Evolutionary conservation across 2,888 invertebrate species (phyloP), one percentile per base, ranked within the genome.

Genomic region (Corbicula japonica): DNA sequence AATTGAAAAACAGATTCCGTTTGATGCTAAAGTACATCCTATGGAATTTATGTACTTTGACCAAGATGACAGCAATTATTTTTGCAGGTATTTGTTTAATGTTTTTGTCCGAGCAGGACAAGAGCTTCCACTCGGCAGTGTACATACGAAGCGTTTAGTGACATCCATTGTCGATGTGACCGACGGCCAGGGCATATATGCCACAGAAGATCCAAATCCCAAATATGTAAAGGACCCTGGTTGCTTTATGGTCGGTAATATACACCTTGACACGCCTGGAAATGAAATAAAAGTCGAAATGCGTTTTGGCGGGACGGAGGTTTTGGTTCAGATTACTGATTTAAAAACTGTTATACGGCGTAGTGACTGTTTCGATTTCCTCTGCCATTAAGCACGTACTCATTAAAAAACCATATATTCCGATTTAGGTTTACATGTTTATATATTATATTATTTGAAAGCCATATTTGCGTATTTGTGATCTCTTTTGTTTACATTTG

Each of bases 1-100:
- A 23, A 46, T 60, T 21, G 48, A 56, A 48, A 34, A 30, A 12
- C 50, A 26, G 15, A 61, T 23, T 4, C 23, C 12, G 5, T 79
- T 75, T 65, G 66, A 69, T 54, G 30, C 23, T 8, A 50, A 28
- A 21, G 62, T 41, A 46, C 76, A 80, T 23, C 38, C 44, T n/a
- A 28, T 28, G 23, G 60, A 46, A 21, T 66, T 66, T 21, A 69
- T 46, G 38, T 38, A 34, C 30, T 32, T 44, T 28, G 34, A 35
- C 34, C 28, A 56, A 12, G 63, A 58, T 28, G 54, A 72, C 3
- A 73, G 70, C 1, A 58, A 46, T 35, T 46, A 70, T 35, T 63
- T 69, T 35, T 82, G 82, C 58, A 26, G 61, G 26, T 68, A 76
- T n/a, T 23, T 52, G 1, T 82, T 82, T 61, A 46, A 68, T 10